Evolutionary conservation across 2,113 vertebrate species (phyloP).

Genomic region (Heterochromis multidens): DNA sequence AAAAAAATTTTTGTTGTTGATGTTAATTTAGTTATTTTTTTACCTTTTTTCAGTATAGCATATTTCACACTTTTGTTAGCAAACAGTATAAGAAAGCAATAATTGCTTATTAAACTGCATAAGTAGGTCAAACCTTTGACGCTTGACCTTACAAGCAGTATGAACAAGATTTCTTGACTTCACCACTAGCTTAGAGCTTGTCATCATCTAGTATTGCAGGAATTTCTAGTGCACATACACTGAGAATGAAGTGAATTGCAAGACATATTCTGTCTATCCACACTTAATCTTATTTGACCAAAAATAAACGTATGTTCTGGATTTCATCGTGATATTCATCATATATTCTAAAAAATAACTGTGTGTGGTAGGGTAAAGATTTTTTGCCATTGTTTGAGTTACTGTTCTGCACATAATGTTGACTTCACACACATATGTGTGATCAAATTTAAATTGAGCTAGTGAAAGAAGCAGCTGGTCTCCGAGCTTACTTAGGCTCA

Average conservation of each 20-base stretch:
- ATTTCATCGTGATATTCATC: rapidly evolving
- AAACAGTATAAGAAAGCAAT: rapidly evolving
- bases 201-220: background rate
- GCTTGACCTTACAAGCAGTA: background rate
- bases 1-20: background rate
- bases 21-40: background rate
- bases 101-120: background rate
- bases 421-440: background rate
- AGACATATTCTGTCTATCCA: background rate
- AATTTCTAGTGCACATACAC: background rate
- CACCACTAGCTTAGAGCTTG: background rate
- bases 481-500: background rate
- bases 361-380: background rate
- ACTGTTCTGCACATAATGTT: background rate
- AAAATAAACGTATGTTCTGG: background rate
- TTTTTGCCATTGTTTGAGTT: background rate
- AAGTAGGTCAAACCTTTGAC: background rate
- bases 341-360: background rate
- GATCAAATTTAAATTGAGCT: background rate
- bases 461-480: background rate
- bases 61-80: background rate
- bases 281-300: background rate
- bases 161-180: background rate
- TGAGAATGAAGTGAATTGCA: background rate
- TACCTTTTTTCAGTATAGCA: rapidly evolving